Conservation (phyloP, 2,113 vertebrate genomes). For the Ceyx melanurus region DNA sequence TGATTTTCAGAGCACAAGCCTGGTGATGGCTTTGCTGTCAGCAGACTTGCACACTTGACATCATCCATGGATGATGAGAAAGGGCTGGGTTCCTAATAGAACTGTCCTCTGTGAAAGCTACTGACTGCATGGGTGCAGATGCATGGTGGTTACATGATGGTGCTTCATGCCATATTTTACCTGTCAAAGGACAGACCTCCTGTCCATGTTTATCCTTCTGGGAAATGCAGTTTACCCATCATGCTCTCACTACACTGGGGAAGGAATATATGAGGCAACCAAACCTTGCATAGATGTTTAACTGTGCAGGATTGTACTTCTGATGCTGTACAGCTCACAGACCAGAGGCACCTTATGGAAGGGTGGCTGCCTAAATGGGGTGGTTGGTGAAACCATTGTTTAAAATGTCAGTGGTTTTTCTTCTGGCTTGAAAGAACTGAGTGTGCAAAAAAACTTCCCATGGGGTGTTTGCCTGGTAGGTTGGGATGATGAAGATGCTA, state of each 20-base stretch:
- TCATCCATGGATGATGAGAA: neutral
- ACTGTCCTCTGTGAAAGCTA: neutral
- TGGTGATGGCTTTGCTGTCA: neutral
- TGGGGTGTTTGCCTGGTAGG: accelerated
- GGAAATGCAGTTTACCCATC: neutral
- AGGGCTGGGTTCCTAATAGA: neutral
- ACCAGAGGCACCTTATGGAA: neutral
- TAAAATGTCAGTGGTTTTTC: neutral
- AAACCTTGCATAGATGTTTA: neutral
- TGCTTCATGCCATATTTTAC: neutral
- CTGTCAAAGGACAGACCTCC: neutral
- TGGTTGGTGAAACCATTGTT: neutral
- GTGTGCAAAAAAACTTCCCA: neutral
- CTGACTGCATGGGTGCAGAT: neutral
- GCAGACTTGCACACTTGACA: neutral
- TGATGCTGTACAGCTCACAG: neutral
- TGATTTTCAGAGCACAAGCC: neutral
- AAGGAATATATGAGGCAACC: neutral
- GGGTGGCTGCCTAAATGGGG: neutral
- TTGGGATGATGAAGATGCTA: neutral
- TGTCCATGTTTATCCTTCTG: neutral
- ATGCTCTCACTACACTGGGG: accelerated
- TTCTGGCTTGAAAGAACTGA: neutral
- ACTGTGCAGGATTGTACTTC: too few species aligned
- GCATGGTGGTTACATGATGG: neutral